phyloP scores from a whole-genome alignment of 2,888 invertebrate genomes.

The Phragmatobia fuliginosa region DNA sequence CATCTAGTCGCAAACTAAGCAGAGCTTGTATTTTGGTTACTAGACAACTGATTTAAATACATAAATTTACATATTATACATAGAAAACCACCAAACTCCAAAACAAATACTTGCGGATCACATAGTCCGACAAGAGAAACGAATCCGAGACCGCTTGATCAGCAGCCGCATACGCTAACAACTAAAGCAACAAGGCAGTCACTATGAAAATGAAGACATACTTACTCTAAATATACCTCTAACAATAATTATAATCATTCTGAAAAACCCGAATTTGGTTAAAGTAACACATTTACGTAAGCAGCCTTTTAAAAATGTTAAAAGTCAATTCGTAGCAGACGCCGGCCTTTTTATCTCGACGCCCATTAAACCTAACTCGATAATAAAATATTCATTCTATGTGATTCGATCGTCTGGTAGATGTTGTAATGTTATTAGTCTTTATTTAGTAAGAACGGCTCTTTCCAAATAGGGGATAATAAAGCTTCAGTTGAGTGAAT shows the following conservation, averaged over 20 bases:
- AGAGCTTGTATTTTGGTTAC: too few relatives aligned
- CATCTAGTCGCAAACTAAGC: too few relatives aligned
- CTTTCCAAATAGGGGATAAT: background rate
- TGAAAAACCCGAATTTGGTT: background rate
- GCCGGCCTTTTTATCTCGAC: conserved; percentile 10
- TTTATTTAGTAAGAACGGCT: background rate
- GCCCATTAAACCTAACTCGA: background rate
- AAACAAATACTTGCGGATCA: too few relatives aligned
- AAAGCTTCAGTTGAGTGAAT: background rate
- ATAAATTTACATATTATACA: too few relatives aligned
- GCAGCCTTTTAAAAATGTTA: conserved; percentile 5
- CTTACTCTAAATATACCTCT: too few relatives aligned
- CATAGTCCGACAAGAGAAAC: too few relatives aligned
- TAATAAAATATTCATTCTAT: conserved; percentile 11
- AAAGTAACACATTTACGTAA: background rate
- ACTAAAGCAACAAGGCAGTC: too few relatives aligned
- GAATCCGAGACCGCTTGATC: too few relatives aligned
- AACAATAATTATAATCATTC: background rate
- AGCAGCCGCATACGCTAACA: too few relatives aligned
- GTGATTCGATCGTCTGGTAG: background rate
- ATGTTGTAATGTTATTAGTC: conserved; percentile 4
- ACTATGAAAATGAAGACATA: too few relatives aligned
- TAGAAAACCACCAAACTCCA: too few relatives aligned
- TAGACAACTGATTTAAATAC: too few relatives aligned
- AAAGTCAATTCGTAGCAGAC: background rate